Evolutionary conservation across 2,113 vertebrate species (phyloP), one percentile per base, ranked within the genome.

Genomic region (Zosterops pallidus): DNA sequence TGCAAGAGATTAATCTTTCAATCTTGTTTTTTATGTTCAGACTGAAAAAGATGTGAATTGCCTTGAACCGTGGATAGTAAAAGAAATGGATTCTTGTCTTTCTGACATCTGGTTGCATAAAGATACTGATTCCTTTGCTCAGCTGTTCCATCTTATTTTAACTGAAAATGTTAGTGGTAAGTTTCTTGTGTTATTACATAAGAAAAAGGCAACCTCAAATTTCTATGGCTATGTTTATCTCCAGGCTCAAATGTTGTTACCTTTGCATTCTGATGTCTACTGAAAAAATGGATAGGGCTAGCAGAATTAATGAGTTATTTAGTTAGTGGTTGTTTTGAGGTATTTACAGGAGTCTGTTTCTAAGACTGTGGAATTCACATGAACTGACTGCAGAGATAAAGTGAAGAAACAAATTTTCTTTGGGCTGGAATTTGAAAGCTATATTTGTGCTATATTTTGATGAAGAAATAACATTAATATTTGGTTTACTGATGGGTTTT

Each of bases 51-150:
- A 98, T 86, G 92, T 77, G 14, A 98, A 98, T 72, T 98, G 98
- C 46, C 95, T 99, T 93, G 98, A 99, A 71, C 98, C 98, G 0
- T 99, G 98, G 99, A 84, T 99, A 92, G 93, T 98, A 91, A 98
- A 98, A 90, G 98, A 99, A 97, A 99, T 99, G 98, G 99, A 99
- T 95, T 96, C 98, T 47, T 99, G 99, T 97, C 99, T 99, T 82
- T 98, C 98, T 72, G 98, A 98, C 86, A 98, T 99, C 76, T 99
- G 99, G 98, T 94, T 99, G 18, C 96, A 97, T 94, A 98, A 98
- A 94, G 98, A 99, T 72, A 83, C 89, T 39, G 99, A 99, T 87
- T 97, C 98, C 14, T 99, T 99, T 94, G 97, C 96, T 90, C 99
- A 99, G 71, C 97, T 99, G 87, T 99, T 99, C 94, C 98, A 99